These are phyloP conservation scores for Adelphocoris suturalis DNA, from an alignment of 2,888 invertebrate species.

Conservation along the genomic window DNA sequence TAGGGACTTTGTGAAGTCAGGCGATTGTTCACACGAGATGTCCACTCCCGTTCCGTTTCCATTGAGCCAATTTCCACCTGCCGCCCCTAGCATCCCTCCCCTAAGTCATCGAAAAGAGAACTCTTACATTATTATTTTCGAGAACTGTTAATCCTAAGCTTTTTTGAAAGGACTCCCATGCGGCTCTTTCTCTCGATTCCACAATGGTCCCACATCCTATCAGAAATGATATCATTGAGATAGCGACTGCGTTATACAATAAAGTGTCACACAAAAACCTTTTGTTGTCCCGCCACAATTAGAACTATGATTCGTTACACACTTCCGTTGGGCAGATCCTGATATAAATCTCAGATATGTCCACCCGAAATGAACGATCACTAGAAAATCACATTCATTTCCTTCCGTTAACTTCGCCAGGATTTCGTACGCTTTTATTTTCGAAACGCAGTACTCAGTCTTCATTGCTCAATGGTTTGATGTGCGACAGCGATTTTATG, in stretches of 20 bases:
- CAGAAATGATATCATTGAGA: slow-evolving; percentile 65
- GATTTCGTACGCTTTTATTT: too few species aligned
- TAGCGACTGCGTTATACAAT: slow-evolving; percentile 31
- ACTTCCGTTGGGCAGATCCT: slow-evolving; percentile 50
- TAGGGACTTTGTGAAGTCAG: slow-evolving; percentile 50
- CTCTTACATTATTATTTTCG: slow-evolving; percentile 16
- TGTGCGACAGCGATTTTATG: too few species aligned
- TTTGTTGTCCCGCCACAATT: slow-evolving; percentile 55
- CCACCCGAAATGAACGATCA: background rate
- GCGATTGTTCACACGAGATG: slow-evolving; percentile 52
- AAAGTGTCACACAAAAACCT: slow-evolving; percentile 54
- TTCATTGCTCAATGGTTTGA: too few species aligned
- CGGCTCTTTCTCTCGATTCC: slow-evolving; percentile 30
- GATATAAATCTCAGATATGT: slow-evolving; percentile 48
- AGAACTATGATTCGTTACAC: slow-evolving; percentile 62
- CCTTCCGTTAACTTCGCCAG: background rate
- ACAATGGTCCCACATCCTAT: slow-evolving; percentile 69
- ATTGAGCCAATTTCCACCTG: slow-evolving; percentile 55
- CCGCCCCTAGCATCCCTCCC: slow-evolving; percentile 41
- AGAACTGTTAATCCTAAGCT: slow-evolving; percentile 47
- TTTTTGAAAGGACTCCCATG: slow-evolving; percentile 39
- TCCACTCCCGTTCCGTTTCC: slow-evolving; percentile 51
- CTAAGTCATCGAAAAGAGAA: background rate
- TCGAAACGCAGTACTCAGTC: too few species aligned
- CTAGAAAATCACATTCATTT: slow-evolving; percentile 35